phyloP scores from a whole-genome alignment of 2,888 invertebrate genomes.

The Mesopsocus fuscifrons region DNA sequence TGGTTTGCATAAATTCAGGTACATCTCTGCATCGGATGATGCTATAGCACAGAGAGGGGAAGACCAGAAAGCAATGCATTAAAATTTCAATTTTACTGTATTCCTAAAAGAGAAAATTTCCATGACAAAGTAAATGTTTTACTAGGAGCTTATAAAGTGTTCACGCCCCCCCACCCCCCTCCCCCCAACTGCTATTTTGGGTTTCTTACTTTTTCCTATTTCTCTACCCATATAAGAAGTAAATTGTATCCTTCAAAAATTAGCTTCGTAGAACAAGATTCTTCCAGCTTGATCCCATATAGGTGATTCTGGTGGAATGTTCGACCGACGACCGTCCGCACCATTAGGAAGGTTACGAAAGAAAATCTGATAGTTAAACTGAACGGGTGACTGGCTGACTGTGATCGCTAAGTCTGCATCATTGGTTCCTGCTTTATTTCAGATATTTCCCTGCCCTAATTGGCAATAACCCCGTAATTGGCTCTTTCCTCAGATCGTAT shows the following conservation, averaged over 20 bases:
- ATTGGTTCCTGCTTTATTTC: not conserved
- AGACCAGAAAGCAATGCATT: too few species aligned
- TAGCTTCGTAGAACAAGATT: too few species aligned
- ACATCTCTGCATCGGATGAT: too few species aligned
- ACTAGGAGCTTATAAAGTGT: not conserved
- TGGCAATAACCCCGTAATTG: not conserved
- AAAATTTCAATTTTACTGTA: not conserved
- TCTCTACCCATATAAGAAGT: too few species aligned
- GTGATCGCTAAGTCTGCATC: not conserved
- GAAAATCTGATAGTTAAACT: not conserved
- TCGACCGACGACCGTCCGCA: too few species aligned
- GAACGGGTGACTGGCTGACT: not conserved
- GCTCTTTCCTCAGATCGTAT: not conserved
- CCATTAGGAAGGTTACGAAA: too few species aligned
- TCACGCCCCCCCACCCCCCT: not conserved
- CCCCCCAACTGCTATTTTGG: not conserved
- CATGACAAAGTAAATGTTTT: not conserved
- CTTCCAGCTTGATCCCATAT: too few species aligned
- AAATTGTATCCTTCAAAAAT: too few species aligned
- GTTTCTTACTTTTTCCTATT: slow-evolving; percentile 3
- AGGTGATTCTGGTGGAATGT: too few species aligned
- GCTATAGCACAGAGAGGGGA: too few species aligned
- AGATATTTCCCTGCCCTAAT: not conserved
- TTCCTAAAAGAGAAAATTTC: not conserved
- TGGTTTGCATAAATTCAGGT: too few species aligned